Percentiles rank a stretch among this genome's conserved stretches.
phyloP scores from a whole-genome alignment of 2,888 invertebrate species.

The Aleiodes testaceus region DNA sequence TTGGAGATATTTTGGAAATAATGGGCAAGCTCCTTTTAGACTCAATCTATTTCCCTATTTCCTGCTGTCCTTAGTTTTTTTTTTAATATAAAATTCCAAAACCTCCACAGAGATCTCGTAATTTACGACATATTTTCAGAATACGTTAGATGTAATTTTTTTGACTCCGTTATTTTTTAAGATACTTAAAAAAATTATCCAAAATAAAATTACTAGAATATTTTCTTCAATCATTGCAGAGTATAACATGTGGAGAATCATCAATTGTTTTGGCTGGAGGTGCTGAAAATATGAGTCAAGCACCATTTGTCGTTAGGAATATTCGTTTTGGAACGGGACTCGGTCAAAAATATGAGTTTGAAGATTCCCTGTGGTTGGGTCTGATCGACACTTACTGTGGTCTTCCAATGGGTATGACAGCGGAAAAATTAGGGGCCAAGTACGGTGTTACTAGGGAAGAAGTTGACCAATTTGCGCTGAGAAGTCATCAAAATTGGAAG shows the following conservation, averaged over 20 bases:
- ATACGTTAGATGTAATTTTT: too few species aligned
- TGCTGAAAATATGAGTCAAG: conserved; percentile 95
- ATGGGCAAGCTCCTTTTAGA: too few species aligned
- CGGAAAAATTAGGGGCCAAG: conserved; percentile 92
- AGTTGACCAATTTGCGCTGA: conserved; percentile 88
- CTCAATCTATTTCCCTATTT: too few species aligned
- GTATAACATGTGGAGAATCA: conserved; percentile 88
- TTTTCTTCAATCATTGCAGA: conserved; percentile 75
- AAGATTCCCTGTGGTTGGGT: conserved; percentile 92
- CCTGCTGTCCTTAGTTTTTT: too few species aligned
- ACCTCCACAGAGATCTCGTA: too few species aligned
- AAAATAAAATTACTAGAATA: not conserved
- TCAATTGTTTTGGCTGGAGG: conserved; percentile 93
- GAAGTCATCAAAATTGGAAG: conserved; percentile 92
- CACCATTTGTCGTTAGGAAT: conserved; percentile 89
- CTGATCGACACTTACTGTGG: conserved; percentile 92
- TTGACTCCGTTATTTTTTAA: not conserved
- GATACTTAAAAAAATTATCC: not conserved
- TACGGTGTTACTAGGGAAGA: conserved; percentile 87
- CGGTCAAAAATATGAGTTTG: conserved; percentile 84
- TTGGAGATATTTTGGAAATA: not conserved
- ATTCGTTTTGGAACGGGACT: conserved; percentile 91
- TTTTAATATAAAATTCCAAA: too few species aligned
- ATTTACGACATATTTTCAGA: too few species aligned
- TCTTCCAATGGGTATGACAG: conserved; percentile 96